These are phyloP conservation scores for Drosophila miranda DNA, from an alignment of 1,140 invertebrate genomes.

Conservation along the genomic window DNA sequence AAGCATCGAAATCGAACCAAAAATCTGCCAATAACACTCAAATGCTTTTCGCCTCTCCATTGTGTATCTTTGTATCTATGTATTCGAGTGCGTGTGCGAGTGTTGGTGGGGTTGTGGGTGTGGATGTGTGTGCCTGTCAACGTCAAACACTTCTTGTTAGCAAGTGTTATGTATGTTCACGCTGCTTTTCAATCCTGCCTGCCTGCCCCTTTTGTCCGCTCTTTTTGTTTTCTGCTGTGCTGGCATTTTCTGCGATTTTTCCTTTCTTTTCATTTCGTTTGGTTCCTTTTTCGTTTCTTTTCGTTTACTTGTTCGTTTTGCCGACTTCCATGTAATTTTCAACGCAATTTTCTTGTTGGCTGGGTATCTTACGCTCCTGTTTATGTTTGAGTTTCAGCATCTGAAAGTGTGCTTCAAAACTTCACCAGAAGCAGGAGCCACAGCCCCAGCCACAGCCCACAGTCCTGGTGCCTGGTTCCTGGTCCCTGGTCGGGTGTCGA, in stretches of 20 bases:
- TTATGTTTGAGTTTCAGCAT: constrained; percentile 46
- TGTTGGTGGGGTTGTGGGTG: constrained; percentile 9
- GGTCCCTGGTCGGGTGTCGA: constrained; percentile 1
- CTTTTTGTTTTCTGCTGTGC: constrained; percentile 47
- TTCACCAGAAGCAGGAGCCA: background rate
- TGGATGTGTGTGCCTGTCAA: constrained; percentile 38
- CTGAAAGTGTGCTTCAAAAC: constrained; percentile 38
- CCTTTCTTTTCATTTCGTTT: constrained; percentile 1
- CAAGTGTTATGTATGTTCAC: constrained; percentile 51
- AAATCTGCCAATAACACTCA: constrained; percentile 56
- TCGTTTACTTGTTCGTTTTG: constrained; percentile 8
- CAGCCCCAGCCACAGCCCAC: too few species aligned
- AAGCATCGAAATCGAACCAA: constrained; percentile 28
- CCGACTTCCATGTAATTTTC: constrained; percentile 44
- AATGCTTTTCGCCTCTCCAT: constrained; percentile 22
- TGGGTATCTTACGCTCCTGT: constrained; percentile 4
- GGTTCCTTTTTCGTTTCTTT: too few species aligned
- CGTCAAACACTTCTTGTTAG: constrained; percentile 62
- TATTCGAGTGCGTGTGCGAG: constrained; percentile 3
- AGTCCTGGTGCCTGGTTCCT: background rate
- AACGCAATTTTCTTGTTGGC: constrained; percentile 32
- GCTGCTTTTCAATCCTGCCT: constrained; percentile 46
- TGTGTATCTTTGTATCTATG: constrained; percentile 16
- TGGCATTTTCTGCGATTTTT: constrained; percentile 39
- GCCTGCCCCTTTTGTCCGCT: background rate